Conservation (phyloP, 1,140 invertebrate species). For the Protaetia brevitarsis region DNA sequence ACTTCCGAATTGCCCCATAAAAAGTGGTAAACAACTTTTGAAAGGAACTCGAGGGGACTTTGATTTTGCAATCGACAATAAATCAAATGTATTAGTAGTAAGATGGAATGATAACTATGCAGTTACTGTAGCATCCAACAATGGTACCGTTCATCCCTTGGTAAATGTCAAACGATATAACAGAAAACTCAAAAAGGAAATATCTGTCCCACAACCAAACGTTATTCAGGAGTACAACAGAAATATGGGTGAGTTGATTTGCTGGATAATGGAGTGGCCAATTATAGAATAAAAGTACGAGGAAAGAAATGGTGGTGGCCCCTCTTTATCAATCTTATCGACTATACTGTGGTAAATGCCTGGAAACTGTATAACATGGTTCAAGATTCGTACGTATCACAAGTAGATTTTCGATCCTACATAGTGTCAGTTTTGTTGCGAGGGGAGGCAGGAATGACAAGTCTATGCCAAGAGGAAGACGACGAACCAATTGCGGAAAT, state of each 20-base stretch:
- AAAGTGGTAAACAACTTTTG: too few species aligned
- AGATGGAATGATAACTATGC: neutral
- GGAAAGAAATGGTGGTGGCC: neutral
- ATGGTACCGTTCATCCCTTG: neutral
- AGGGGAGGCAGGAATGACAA: too few species aligned
- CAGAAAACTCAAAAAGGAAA: neutral
- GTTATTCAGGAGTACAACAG: neutral
- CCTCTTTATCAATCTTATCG: neutral
- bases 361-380: neutral
- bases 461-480: too few species aligned
- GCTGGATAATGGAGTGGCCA: neutral
- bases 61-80: too few species aligned
- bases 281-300: neutral
- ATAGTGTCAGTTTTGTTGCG: too few species aligned
- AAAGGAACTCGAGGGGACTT: too few species aligned
- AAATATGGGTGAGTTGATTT: constrained; percentile 11
- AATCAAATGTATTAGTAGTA: too few species aligned
- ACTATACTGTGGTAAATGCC: neutral
- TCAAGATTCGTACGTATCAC: too few species aligned
- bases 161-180: neutral
- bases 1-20: too few species aligned
- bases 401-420: too few species aligned
- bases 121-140: neutral
- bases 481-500: too few species aligned
- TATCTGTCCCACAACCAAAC: neutral